Evolutionary conservation across 2,888 invertebrate genomes (phyloP).

Genomic region (Phania funesta): DNA sequence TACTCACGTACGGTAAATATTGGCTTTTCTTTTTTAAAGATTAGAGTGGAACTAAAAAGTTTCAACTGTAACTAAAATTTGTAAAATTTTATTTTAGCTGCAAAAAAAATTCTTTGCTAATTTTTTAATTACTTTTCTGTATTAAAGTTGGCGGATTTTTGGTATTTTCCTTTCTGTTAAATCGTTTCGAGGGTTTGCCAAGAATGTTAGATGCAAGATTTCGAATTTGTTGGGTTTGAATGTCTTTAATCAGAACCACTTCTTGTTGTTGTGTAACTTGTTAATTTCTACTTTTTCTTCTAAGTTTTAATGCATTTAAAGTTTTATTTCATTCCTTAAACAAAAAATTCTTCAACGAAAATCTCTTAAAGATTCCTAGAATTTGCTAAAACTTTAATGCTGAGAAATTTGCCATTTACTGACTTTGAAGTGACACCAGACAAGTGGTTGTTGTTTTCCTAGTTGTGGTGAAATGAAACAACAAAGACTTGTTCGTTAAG

Average conservation of each 20-base stretch:
- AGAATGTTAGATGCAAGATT: slow-evolving; percentile 14
- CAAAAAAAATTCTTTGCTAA: not conserved
- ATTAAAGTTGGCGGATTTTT: not conserved
- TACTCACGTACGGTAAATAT: too few relatives aligned
- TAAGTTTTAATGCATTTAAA: not conserved
- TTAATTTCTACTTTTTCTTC: slow-evolving; percentile 23
- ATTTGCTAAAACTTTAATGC: slow-evolving; percentile 12
- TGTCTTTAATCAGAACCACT: slow-evolving; percentile 3
- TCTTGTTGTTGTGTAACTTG: slow-evolving; percentile 22
- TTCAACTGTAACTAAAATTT: not conserved
- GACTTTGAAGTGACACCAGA: slow-evolving; percentile 53
- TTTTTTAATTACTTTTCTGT: slow-evolving; percentile 5
- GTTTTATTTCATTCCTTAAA: not conserved
- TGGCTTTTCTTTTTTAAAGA: not conserved
- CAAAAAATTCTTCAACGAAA: not conserved
- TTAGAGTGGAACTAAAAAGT: not conserved
- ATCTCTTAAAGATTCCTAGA: slow-evolving; percentile 30
- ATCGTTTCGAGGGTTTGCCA: not conserved
- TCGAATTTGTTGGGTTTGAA: slow-evolving; percentile 24
- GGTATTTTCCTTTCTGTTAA: not conserved
- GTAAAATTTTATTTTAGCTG: not conserved
- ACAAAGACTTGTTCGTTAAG: slow-evolving; percentile 51
- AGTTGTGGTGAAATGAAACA: slow-evolving; percentile 27
- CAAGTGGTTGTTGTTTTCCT: slow-evolving; percentile 26
- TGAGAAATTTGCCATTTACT: slow-evolving; percentile 31